Evolutionary conservation across 1,140 invertebrate genomes (phyloP), one percentile per base, ranked within the genome.

Genomic region (Druon quercuslanigerum): DNA sequence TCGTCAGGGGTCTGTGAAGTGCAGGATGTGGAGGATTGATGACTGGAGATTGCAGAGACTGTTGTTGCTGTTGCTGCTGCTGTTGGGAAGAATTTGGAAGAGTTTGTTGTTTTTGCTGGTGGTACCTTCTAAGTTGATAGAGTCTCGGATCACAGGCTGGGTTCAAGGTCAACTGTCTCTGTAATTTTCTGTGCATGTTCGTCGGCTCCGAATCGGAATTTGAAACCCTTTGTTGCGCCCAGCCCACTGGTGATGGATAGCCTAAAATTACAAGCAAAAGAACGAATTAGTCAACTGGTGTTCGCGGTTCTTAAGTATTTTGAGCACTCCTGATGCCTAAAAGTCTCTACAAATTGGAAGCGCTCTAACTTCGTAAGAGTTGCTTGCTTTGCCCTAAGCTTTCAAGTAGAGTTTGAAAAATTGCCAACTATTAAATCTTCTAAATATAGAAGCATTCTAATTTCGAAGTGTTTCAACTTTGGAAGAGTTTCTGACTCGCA

Each of bases 141-240:
- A 96, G 88, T 72, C 96, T 91, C 11, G 95, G 94, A 91, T 97
- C 96, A 81, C 93, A 94, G 5, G 91, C 90, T 1, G 96, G 96
- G 91, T 97, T 97, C 0, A 97, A 87, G 2, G 96, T 96, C 19
- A 97, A 91, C 83, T 97, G 96, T 40, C 96, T 92, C 70, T 95
- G 95, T 6, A 98, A 89, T 87, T 97, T 97, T 71, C 94, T 91
- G 84, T 97, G 96, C 57, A 95, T 92, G 84, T 96, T 96, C 7
- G 91, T 91, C 13, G 93, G 90, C 25, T 91, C 89, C 71, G 87
- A 80, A 8, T 92, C 89, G 3, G 85, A 73, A 75, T 88, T 89
- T 50, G 81, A 77, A 40, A 88, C 80, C 75, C 86, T 81, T 17
- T 88, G 83, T 19, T 87, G 77, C 50, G 83, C 73, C 88, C 88